phyloP scores from a whole-genome alignment of 2,888 invertebrate species.

The Piscicola geometra region DNA sequence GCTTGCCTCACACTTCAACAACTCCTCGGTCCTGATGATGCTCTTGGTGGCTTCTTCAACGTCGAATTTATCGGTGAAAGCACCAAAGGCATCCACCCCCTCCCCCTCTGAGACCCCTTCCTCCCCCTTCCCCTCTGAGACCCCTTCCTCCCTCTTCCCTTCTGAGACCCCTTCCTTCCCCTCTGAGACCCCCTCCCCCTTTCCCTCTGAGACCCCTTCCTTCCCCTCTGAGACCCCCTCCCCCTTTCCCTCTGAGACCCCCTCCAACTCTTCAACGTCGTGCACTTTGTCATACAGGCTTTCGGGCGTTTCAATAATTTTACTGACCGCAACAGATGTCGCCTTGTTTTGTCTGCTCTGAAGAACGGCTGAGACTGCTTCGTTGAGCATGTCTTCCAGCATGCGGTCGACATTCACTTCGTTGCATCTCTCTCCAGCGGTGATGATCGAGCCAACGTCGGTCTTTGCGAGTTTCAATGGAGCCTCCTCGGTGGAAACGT shows the following conservation, averaged over 20 bases:
- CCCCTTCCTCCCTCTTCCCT: no score
- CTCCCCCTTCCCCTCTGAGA: neutral
- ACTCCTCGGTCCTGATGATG: neutral
- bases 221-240: no score
- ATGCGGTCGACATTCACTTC: neutral
- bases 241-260: no score
- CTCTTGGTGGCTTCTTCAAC: neutral
- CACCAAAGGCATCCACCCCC: neutral
- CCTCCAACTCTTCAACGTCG: no score
- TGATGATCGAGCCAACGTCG: neutral
- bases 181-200: no score
- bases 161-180: no score
- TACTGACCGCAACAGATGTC: no score
- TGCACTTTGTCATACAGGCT: no score
- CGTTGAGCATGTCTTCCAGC: neutral
- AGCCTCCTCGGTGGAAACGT: neutral
- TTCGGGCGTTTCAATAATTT: no score
- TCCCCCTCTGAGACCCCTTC: neutral
- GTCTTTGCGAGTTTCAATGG: neutral
- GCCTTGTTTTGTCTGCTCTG: neutral
- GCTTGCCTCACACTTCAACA: neutral
- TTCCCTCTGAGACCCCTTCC: no score
- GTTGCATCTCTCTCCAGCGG: neutral
- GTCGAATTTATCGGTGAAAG: neutral
- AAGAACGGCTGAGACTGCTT: neutral